Evolutionary conservation across 2,113 vertebrate genomes (phyloP).

Genomic region (Tragelaphus imberbis): DNA sequence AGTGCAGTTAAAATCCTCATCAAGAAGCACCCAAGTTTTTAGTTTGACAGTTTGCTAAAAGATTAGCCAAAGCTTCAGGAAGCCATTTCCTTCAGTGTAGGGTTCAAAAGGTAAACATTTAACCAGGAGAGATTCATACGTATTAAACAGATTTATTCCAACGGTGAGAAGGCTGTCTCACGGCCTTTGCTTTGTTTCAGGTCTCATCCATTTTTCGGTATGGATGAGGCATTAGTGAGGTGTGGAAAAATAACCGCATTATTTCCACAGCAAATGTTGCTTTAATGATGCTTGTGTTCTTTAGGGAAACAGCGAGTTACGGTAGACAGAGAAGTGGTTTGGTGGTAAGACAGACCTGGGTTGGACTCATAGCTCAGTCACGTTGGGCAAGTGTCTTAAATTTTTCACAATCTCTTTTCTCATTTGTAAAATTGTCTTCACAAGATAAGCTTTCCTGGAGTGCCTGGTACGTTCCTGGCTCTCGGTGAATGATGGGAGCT

Average conservation of each 20-base stretch:
- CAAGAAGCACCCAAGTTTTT: constrained; percentile 71
- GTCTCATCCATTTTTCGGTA: constrained; percentile 32
- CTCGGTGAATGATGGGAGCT: neutral
- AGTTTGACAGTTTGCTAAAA: constrained; percentile 70
- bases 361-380: neutral
- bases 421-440: neutral
- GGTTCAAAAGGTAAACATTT: constrained; percentile 70
- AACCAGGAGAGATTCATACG: constrained; percentile 20
- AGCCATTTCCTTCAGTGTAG: constrained; percentile 62
- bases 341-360: neutral
- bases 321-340: neutral
- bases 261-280: constrained; percentile 39
- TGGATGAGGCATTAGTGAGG: constrained; percentile 49
- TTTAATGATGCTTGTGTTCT: constrained; percentile 5
- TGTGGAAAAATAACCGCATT: constrained; percentile 52
- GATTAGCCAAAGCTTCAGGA: constrained; percentile 69
- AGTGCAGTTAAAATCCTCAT: constrained; percentile 71
- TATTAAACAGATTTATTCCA: constrained; percentile 64
- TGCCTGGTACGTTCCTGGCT: neutral
- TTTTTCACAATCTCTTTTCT: neutral
- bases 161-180: neutral
- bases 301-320: neutral
- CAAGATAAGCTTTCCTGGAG: neutral
- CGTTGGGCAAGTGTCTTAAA: neutral
- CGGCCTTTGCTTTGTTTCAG: constrained; percentile 33